Evolutionary conservation across 2,113 vertebrate species (phyloP).

Genomic region (Siniperca chuatsi): DNA sequence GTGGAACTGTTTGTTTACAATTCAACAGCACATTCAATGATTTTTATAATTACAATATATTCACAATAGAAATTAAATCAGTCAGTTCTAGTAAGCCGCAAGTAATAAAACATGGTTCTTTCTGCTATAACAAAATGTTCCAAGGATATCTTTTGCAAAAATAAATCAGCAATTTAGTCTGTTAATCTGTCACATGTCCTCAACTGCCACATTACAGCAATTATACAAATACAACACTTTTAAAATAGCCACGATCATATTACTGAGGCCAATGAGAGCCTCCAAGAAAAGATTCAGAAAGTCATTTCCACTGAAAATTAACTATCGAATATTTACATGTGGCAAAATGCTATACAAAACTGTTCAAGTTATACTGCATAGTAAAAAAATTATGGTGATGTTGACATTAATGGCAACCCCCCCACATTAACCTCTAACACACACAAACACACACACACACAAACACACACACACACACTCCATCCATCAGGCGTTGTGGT

Average conservation of each 20-base stretch:
- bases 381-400: neutral
- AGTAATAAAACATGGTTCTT: constrained; percentile 14
- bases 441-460: neutral
- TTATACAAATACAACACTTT: neutral
- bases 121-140: neutral
- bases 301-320: too few species aligned
- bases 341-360: neutral
- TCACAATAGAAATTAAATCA: neutral
- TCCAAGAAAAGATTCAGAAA: neutral
- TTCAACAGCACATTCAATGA: constrained; percentile 17
- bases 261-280: neutral
- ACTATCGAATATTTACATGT: too few species aligned
- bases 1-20: constrained; percentile 28
- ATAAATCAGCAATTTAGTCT: neutral
- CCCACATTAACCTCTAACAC: neutral
- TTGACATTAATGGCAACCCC: neutral
- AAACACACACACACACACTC: neutral
- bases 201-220: neutral
- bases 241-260: neutral
- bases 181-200: neutral
- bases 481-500: constrained; percentile 32
- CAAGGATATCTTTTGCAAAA: neutral
- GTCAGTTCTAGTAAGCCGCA: neutral
- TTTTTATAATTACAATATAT: neutral
- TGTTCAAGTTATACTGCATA: neutral